Percentiles rank a stretch among this genome's conserved stretches.
Evolutionary conservation across 2,113 vertebrate species (phyloP).

Genomic region (Sisor rabdophorus): DNA sequence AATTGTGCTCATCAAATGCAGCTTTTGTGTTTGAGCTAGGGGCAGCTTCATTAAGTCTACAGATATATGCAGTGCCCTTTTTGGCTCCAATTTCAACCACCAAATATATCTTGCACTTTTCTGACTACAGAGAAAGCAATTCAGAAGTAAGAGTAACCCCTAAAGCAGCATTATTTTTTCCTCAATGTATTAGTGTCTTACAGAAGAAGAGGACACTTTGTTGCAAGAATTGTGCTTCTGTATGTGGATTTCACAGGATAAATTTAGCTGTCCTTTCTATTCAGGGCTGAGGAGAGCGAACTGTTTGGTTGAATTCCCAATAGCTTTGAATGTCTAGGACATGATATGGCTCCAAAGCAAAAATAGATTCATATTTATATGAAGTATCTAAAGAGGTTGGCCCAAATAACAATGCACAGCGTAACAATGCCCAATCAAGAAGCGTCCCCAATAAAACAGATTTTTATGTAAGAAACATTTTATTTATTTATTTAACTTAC

Average conservation of each 20-base stretch:
- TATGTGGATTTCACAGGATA: conserved; percentile 37
- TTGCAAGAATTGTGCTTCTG: conserved; percentile 34
- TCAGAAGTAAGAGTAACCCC: not conserved
- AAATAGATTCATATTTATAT: conserved; percentile 54
- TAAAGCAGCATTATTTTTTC: conserved; percentile 16
- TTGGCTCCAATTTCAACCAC: conserved; percentile 31
- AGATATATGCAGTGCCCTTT: conserved; percentile 20
- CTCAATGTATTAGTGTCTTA: conserved; percentile 26
- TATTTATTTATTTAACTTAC: not conserved
- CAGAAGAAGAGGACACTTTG: conserved; percentile 28
- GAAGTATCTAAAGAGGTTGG: conserved; percentile 48
- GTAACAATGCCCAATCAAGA: conserved; percentile 40
- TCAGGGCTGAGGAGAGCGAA: conserved; percentile 40
- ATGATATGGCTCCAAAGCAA: conserved; percentile 40
- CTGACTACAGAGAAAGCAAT: conserved; percentile 17
- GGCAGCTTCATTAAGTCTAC: conserved; percentile 13
- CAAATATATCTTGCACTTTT: conserved; percentile 11
- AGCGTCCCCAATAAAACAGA: not conserved
- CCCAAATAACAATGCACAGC: conserved; percentile 48
- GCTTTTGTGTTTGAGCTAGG: conserved; percentile 44
- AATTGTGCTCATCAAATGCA: conserved; percentile 44
- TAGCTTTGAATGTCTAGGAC: conserved; percentile 50
- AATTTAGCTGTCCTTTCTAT: conserved; percentile 45
- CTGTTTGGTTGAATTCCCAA: conserved; percentile 48
- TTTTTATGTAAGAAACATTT: not conserved